Evolutionary conservation across 2,888 invertebrate species (phyloP).

Genomic region (Tenthredo distinguenda): DNA sequence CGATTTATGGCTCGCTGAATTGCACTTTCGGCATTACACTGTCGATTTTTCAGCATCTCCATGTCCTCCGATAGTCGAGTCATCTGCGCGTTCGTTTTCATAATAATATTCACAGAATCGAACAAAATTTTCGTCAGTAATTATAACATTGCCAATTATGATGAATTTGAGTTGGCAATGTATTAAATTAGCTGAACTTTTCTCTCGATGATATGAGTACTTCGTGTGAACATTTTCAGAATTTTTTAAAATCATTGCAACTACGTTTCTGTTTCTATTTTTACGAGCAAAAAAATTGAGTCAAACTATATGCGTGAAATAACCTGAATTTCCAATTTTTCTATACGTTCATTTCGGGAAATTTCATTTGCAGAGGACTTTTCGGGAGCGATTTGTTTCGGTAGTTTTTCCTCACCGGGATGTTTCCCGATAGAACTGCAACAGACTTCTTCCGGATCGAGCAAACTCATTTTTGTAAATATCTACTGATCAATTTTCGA

Average conservation of each 20-base stretch:
- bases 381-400: background rate
- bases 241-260: background rate
- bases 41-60: constrained; percentile 20
- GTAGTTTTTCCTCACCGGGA: background rate
- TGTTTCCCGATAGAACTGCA: background rate
- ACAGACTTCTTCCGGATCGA: constrained; percentile 29
- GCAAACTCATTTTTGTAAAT: background rate
- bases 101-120: background rate
- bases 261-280: background rate
- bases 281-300: background rate
- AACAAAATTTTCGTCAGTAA: background rate
- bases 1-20: constrained; percentile 36
- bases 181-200: background rate
- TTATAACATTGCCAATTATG: background rate
- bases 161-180: background rate
- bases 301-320: no score
- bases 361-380: background rate
- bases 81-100: constrained; percentile 5
- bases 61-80: constrained; percentile 16
- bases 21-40: background rate
- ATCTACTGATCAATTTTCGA: background rate
- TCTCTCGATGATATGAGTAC: background rate
- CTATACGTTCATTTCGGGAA: constrained; percentile 11
- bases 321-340: constrained; percentile 38
- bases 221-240: background rate